Percentiles rank a stretch among this genome's conserved stretches.
These are phyloP conservation scores for Ganaspis brasiliensis DNA, from an alignment of 2,888 invertebrate species.

Conservation along the genomic window DNA sequence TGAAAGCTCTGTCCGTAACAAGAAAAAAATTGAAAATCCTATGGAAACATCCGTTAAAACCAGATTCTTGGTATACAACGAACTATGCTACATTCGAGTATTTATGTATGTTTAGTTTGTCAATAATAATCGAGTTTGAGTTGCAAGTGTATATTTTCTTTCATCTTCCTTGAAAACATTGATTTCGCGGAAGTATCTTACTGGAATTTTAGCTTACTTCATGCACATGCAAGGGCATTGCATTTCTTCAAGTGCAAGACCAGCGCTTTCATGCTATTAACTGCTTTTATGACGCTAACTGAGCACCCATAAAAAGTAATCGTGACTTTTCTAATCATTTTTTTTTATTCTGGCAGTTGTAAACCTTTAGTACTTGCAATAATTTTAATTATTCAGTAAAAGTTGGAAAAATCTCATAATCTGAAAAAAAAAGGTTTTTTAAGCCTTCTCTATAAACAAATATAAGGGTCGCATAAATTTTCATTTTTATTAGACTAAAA, in stretches of 20 bases:
- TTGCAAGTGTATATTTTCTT: constrained; percentile 63
- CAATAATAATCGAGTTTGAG: constrained; percentile 62
- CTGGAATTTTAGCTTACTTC: constrained; percentile 22
- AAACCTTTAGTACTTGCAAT: neutral
- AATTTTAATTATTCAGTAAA: neutral
- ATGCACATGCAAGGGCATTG: constrained; percentile 29
- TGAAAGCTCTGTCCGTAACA: neutral
- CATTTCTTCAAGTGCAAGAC: constrained; percentile 21
- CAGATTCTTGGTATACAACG: constrained; percentile 10
- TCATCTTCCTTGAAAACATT: constrained; percentile 47
- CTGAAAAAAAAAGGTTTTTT: no score
- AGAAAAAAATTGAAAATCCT: constrained; percentile 2
- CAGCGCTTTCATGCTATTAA: constrained; percentile 6
- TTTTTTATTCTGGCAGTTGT: neutral
- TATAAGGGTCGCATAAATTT: no score
- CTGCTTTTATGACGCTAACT: constrained; percentile 7
- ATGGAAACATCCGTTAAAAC: constrained; percentile 30
- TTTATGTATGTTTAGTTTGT: constrained; percentile 59
- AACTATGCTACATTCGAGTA: neutral
- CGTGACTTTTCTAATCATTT: constrained; percentile 6
- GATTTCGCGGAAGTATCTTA: constrained; percentile 30
- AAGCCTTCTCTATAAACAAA: no score
- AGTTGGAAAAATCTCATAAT: no score
- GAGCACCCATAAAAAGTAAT: neutral
- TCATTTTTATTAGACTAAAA: no score